Base-by-base conservation (phyloP, 2,888 invertebrate genomes). In the Cinara cedri region DNA sequence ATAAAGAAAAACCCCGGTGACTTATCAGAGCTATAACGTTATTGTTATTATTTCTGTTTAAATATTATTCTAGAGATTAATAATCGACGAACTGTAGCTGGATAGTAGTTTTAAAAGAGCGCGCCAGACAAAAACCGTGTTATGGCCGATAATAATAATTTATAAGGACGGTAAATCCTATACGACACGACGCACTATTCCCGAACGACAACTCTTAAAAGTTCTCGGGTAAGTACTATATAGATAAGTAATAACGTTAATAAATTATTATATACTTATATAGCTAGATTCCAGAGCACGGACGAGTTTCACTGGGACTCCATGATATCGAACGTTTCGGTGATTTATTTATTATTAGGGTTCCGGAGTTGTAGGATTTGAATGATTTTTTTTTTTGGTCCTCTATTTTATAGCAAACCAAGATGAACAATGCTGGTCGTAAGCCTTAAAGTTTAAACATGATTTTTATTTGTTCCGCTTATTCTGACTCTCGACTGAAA, bases 281-380 rank as follows among this genome's bases (percentile, higher is more conserved):
- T 34, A 34, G 34, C 34, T 6, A 34, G 34, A 6, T 34, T 34
- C 34, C 34, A 34, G 34, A 34, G 34, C 34, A 6, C 34, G 34
- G 34, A 34, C 34, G 34, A 34, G 34, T 34, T n/a, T n/a, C n/a
- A 34, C 34, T 34, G 24, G 1, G 24, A 51, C 16, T 51, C 9
- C 16, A 13, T 24, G 46, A 16, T n/a, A 57, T 60, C 44, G 10
- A 57, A 34, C 60, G 10, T 49, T 10, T 14, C 14, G 26, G 49
- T 49, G 57, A 49, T 72, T 62, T 62, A 49, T 62, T 34, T 34
- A n/a, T n/a, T n/a, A n/a, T n/a, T n/a, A n/a, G n/a, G n/a, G n/a
- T n/a, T n/a, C n/a, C n/a, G n/a, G n/a, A n/a, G n/a, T n/a, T n/a
- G n/a, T n/a, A n/a, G n/a, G n/a, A n/a, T n/a, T n/a, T n/a, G n/a